Percentiles rank a stretch among this genome's conserved stretches.
Evolutionary conservation across 2,888 invertebrate species (phyloP).

Genomic region (Oxyscelio sp.): DNA sequence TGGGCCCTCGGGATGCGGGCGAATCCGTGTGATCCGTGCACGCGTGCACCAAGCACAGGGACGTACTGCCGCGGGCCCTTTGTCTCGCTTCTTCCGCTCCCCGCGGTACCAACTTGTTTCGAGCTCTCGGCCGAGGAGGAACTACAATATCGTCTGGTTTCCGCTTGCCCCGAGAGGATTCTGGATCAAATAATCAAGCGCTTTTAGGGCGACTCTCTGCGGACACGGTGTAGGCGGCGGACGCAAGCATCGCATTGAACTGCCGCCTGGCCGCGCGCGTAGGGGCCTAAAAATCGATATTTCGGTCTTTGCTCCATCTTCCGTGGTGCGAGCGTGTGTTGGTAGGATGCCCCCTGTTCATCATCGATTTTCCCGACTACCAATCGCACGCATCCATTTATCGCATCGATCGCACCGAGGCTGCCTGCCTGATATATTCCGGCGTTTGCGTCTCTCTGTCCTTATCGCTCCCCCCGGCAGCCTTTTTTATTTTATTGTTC

Average conservation of each 20-base stretch:
- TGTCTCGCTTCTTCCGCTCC: too few species aligned
- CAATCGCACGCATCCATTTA: constrained; percentile 93
- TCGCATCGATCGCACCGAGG: constrained; percentile 91
- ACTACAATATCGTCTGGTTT: too few species aligned
- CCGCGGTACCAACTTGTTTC: too few species aligned
- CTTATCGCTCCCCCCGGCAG: constrained; percentile 40
- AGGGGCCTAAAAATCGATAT: constrained; percentile 93
- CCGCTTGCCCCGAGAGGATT: too few species aligned
- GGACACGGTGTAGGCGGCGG: constrained; percentile 79
- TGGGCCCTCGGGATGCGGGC: not conserved
- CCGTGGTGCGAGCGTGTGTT: constrained; percentile 74
- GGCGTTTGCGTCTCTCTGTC: constrained; percentile 84
- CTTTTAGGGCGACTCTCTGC: too few species aligned
- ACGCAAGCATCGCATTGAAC: constrained; percentile 89
- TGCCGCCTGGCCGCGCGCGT: constrained; percentile 90
- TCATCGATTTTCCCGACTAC: constrained; percentile 89
- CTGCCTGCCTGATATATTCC: constrained; percentile 87
- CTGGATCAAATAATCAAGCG: too few species aligned
- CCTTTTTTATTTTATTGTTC: too few species aligned
- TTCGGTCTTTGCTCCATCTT: constrained; percentile 92
- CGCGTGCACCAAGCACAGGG: constrained; percentile 31
- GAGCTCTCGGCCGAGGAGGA: too few species aligned
- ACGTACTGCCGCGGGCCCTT: too few species aligned
- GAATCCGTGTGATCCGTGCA: constrained; percentile 4
- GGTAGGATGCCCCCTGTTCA: constrained; percentile 80